Evolutionary conservation across 2,113 vertebrate species (phyloP).

Genomic region (Pholis gunnellus): DNA sequence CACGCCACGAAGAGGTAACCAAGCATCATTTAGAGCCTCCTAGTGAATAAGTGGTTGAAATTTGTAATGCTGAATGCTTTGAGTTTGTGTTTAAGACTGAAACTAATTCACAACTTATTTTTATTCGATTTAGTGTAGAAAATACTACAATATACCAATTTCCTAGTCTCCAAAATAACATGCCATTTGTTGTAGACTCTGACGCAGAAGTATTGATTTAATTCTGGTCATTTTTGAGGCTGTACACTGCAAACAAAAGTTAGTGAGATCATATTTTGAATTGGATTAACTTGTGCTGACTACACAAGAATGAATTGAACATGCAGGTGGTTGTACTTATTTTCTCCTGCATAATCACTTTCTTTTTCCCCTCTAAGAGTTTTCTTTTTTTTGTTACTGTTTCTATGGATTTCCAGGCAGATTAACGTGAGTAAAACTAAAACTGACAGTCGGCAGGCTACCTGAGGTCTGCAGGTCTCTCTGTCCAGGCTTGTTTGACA

Average conservation of each 20-base stretch:
- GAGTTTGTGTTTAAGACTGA: not conserved
- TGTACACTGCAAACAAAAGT: not conserved
- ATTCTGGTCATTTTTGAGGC: not conserved
- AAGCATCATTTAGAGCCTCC: not conserved
- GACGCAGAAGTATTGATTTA: not conserved
- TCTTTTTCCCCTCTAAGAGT: not conserved
- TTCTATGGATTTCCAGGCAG: not conserved
- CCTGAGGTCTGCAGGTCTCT: conserved; percentile 7
- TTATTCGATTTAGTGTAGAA: not conserved
- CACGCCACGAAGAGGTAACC: not conserved
- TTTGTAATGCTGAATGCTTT: not conserved
- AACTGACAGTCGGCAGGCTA: not conserved
- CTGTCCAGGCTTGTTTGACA: conserved; percentile 39
- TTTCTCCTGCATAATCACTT: not conserved
- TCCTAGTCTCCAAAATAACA: not conserved
- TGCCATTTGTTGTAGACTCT: not conserved
- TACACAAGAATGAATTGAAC: not conserved
- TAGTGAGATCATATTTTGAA: not conserved
- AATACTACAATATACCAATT: not conserved
- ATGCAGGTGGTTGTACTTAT: not conserved
- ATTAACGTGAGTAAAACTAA: not conserved
- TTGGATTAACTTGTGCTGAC: not conserved
- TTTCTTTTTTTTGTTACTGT: not conserved
- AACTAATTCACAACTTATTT: not conserved
- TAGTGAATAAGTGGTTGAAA: not conserved